Evolutionary conservation across 2,113 vertebrate species (phyloP).

Genomic region (Stegostoma tigrinum): DNA sequence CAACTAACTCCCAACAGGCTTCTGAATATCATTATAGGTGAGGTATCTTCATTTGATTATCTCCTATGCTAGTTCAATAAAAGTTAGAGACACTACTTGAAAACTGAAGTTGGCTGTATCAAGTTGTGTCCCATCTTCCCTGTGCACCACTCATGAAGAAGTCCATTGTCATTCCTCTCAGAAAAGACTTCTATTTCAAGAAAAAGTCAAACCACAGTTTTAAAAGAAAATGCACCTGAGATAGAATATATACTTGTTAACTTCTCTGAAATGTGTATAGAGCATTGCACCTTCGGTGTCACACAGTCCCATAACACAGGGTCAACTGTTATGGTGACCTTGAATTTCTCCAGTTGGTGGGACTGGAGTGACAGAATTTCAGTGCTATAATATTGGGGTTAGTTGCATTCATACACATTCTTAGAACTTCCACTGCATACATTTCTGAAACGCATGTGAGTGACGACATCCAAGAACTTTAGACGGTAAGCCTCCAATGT

Average conservation of each 20-base stretch:
- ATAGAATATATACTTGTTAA: slow-evolving; percentile 51
- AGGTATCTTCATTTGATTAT: slow-evolving; percentile 11
- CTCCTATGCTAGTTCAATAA: slow-evolving; percentile 3
- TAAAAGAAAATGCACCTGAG: slow-evolving; percentile 64
- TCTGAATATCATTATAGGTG: neutral
- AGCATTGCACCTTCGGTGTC: neutral
- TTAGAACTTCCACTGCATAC: neutral
- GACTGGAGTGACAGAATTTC: neutral
- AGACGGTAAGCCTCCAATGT: neutral
- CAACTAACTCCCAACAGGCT: neutral
- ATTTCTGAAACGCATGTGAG: neutral
- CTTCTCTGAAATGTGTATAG: slow-evolving; percentile 11
- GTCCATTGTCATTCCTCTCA: neutral
- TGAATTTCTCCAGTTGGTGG: neutral
- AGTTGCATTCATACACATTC: neutral
- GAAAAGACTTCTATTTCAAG: neutral
- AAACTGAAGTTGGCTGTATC: neutral
- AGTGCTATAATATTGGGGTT: neutral
- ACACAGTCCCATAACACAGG: neutral
- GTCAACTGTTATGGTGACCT: neutral
- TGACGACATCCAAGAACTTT: neutral
- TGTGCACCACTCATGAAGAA: neutral
- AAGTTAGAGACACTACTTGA: slow-evolving; percentile 6
- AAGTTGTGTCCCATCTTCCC: neutral
- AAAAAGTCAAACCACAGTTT: slow-evolving; percentile 53